A percentile compares a stretch with the other conserved stretches of the same genome.
These are phyloP conservation scores for Smithornis capensis DNA, from an alignment of 2,113 vertebrate species.

Conservation along the genomic window DNA sequence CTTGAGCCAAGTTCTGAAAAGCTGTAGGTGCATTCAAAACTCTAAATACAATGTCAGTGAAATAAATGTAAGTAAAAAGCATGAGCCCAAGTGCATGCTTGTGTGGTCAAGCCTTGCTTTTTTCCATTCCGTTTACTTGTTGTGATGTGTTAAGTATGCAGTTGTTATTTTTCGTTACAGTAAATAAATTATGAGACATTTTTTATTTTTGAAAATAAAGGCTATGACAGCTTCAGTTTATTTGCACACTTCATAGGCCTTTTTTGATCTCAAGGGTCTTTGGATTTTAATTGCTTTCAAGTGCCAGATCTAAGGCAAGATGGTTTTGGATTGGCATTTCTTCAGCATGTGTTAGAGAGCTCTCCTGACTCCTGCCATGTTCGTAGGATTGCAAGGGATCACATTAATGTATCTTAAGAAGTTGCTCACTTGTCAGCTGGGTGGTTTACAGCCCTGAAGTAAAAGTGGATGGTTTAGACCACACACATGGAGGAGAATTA, in stretches of 20 bases:
- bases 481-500: not conserved
- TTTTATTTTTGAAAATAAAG: not conserved
- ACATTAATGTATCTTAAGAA: not conserved
- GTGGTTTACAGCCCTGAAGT: not conserved
- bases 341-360: not conserved
- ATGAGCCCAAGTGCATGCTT: not conserved
- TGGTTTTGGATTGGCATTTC: not conserved
- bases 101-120: not conserved
- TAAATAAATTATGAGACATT: not conserved
- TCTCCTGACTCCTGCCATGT: not conserved
- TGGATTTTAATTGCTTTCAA: constrained; percentile 7
- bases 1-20: not conserved
- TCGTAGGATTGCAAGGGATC: not conserved
- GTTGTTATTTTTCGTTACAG: not conserved
- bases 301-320: not conserved
- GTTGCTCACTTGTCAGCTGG: not conserved
- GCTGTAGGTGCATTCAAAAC: not conserved
- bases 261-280: constrained; percentile 5
- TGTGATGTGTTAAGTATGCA: not conserved
- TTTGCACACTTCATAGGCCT: constrained; percentile 6
- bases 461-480: not conserved
- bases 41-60: not conserved
- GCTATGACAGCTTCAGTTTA: not conserved
- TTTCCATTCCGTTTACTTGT: not conserved
- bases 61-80: not conserved